phyloP scores from a whole-genome alignment of 37 sponge, comb jelly and placozoan species.

The Halisarca cf. caerulea region DNA sequence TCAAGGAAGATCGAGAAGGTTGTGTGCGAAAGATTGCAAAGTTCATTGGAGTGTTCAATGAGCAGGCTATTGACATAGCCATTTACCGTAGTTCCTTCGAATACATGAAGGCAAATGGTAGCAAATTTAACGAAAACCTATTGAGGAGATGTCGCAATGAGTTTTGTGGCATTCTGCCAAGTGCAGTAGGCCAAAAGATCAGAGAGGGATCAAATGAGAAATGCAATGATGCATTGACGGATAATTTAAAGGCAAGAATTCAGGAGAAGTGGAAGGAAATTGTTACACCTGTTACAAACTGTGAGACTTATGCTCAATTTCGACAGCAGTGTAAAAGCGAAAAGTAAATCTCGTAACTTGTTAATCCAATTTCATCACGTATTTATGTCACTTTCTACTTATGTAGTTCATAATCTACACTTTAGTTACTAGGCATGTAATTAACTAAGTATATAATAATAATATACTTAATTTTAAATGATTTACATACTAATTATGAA shows the following conservation, averaged over 20 bases:
- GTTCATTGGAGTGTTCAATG: conserved; percentile 12
- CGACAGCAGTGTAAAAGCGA: not conserved
- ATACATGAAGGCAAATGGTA: not conserved
- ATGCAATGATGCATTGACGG: not conserved
- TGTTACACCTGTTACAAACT: not conserved
- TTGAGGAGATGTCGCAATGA: not conserved
- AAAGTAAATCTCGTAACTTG: not conserved
- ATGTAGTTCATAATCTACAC: too few relatives aligned
- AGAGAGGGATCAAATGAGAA: not conserved
- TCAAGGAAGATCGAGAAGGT: conserved; percentile 42
- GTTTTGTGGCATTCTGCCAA: not conserved
- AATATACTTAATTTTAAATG: too few relatives aligned
- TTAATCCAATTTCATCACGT: too few relatives aligned
- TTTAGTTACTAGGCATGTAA: too few relatives aligned
- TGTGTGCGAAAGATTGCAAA: conserved; percentile 33
- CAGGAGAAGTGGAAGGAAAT: not conserved
- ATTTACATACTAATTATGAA: too few relatives aligned
- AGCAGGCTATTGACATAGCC: not conserved
- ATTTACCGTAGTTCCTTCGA: not conserved
- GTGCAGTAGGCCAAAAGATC: not conserved
- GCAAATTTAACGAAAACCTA: not conserved
- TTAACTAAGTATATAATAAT: too few relatives aligned
- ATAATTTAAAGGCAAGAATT: not conserved
- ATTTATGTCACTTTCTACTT: too few relatives aligned
- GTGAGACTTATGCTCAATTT: not conserved